Evolutionary conservation across 2,797 vertebrate genomes (phyloP).

Genomic region (Petrocephalus sullivani): DNA sequence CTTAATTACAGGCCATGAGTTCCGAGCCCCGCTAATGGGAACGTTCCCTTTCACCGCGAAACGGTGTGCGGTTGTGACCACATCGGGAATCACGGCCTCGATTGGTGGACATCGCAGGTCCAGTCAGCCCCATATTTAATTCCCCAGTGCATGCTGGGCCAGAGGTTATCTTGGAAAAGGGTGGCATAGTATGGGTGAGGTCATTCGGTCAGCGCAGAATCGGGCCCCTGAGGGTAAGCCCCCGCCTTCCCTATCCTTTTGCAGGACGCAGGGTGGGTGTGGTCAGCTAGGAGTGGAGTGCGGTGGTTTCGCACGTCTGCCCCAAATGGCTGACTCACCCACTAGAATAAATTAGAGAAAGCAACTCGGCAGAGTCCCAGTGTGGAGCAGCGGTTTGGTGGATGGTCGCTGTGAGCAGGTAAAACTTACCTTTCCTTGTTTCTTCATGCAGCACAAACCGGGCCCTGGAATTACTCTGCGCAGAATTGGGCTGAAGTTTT

Average conservation of each 20-base stretch:
- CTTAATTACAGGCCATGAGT: constrained; percentile 15
- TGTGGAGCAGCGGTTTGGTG: background rate
- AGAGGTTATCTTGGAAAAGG: background rate
- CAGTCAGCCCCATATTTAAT: background rate
- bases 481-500: background rate
- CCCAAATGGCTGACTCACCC: background rate
- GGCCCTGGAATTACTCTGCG: background rate
- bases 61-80: background rate
- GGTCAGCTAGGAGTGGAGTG: background rate
- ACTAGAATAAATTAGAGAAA: background rate
- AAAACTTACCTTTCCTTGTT: background rate
- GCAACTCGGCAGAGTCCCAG: background rate
- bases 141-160: background rate
- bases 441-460: background rate
- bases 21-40: background rate
- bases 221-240: background rate
- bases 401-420: background rate
- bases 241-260: background rate
- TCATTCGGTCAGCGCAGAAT: background rate
- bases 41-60: background rate
- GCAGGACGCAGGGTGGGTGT: background rate
- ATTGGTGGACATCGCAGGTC: background rate
- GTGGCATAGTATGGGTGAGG: background rate
- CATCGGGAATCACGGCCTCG: background rate
- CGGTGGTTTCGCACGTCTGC: background rate